A percentile compares a stretch with the other conserved stretches of the same genome.
Conservation (phyloP, 2,888 invertebrate species). For the Tetragonisca angustula region DNA sequence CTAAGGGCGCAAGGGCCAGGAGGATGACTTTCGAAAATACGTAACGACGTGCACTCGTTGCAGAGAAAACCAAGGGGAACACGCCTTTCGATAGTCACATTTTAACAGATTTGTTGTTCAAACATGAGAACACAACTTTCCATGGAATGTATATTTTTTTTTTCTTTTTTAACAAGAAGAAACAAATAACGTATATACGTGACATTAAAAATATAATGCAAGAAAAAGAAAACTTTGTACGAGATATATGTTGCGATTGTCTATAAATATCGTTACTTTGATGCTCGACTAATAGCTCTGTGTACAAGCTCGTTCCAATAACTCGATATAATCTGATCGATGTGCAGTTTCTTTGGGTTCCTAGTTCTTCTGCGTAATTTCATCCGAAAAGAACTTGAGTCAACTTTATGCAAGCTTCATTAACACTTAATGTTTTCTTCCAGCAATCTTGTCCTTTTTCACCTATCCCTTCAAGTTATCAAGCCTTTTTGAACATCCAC, state of each 20-base stretch:
- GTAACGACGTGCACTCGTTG: constrained; percentile 16
- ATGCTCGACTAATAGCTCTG: neutral
- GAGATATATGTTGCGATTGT: constrained; percentile 7
- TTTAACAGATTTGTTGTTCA: neutral
- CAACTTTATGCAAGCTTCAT: neutral
- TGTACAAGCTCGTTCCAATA: neutral
- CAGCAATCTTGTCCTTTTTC: constrained; percentile 6
- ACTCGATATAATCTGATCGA: neutral
- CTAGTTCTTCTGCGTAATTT: neutral
- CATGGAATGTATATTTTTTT: neutral
- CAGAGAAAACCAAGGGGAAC: neutral
- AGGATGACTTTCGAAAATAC: constrained; percentile 12
- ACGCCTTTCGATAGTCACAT: neutral
- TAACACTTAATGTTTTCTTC: neutral
- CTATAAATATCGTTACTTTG: constrained; percentile 18
- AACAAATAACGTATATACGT: neutral
- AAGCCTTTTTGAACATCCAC: neutral
- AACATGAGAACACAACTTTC: constrained; percentile 7
- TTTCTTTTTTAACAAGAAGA: neutral
- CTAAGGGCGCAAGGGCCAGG: constrained; percentile 8
- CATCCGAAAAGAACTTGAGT: neutral
- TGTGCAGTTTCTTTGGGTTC: constrained; percentile 1
- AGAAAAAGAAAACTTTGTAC: neutral
- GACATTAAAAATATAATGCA: constrained; percentile 15
- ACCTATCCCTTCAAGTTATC: constrained; percentile 1